These are phyloP conservation scores for Ctenosaura bakeri DNA, from an alignment of 2,797 vertebrate species.

Conservation along the genomic window DNA sequence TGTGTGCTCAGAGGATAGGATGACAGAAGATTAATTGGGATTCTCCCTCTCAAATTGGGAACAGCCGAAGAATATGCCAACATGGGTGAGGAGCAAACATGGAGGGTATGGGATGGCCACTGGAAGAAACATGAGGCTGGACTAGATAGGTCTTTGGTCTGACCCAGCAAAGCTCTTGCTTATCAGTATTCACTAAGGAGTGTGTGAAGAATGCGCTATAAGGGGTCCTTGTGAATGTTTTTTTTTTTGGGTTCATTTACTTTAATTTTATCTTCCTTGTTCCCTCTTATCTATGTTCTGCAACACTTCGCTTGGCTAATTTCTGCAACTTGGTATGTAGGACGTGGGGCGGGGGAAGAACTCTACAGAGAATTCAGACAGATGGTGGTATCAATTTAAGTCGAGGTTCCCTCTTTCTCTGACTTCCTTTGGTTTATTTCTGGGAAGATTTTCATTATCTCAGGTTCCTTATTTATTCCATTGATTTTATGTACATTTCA, in stretches of 20 bases:
- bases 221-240: neutral
- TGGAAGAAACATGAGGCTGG: too few relatives aligned
- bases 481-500: conserved; percentile 24
- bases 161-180: too few relatives aligned
- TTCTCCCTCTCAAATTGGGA: too few relatives aligned
- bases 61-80: too few relatives aligned
- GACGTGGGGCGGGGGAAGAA: conserved; percentile 28
- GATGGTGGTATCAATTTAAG: conserved; percentile 66
- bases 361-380: conserved; percentile 57
- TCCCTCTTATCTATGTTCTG: neutral
- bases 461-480: neutral
- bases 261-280: neutral
- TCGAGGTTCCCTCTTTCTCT: conserved; percentile 28
- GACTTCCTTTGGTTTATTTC: conserved; percentile 41
- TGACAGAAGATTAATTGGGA: too few relatives aligned
- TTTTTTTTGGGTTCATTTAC: conserved; percentile 16
- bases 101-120: too few relatives aligned
- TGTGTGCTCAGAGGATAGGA: too few relatives aligned
- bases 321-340: conserved; percentile 57
- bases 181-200: neutral
- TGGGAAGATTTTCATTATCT: conserved; percentile 37
- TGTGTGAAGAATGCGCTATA: neutral
- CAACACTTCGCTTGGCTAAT: conserved; percentile 27
- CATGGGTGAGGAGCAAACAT: too few relatives aligned
- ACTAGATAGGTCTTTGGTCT: too few relatives aligned